These are phyloP conservation scores for Siniperca knerii DNA, from an alignment of 2,113 vertebrate genomes.

Conservation along the genomic window DNA sequence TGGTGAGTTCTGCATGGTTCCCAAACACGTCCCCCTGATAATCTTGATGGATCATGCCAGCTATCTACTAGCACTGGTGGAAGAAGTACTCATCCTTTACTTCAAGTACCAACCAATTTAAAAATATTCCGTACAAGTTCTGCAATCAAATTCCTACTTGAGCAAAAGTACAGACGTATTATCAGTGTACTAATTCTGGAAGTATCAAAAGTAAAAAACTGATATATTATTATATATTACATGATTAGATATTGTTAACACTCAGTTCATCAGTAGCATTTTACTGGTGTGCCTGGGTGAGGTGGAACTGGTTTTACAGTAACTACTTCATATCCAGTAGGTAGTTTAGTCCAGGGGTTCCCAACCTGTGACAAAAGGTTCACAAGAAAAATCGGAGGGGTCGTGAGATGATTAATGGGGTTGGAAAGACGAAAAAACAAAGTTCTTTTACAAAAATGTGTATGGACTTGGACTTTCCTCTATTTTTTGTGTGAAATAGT, in stretches of 20 bases:
- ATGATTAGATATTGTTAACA: conserved; percentile 1
- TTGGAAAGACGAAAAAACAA: background rate
- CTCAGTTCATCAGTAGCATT: background rate
- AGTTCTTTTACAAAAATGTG: too few relatives aligned
- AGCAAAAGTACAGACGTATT: too few relatives aligned
- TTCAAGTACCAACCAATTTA: background rate
- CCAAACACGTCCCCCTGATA: background rate
- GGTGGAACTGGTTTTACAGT: background rate
- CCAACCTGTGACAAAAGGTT: background rate
- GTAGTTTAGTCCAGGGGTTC: background rate
- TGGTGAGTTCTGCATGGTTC: conserved; percentile 73
- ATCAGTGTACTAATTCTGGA: too few relatives aligned
- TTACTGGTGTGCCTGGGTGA: background rate
- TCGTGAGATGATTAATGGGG: background rate
- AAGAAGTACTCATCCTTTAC: background rate
- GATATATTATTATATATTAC: background rate
- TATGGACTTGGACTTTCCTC: background rate
- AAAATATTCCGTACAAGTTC: too few relatives aligned
- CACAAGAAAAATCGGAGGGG: background rate
- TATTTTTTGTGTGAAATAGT: too few relatives aligned
- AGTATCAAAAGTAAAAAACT: background rate
- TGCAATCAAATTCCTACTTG: too few relatives aligned
- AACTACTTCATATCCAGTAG: background rate
- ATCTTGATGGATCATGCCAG: background rate
- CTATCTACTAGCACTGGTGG: background rate